A percentile compares a stretch with the other conserved stretches of the same genome.
Conservation (phyloP, 2,797 vertebrate species). For the Limnodromus scolopaceus region DNA sequence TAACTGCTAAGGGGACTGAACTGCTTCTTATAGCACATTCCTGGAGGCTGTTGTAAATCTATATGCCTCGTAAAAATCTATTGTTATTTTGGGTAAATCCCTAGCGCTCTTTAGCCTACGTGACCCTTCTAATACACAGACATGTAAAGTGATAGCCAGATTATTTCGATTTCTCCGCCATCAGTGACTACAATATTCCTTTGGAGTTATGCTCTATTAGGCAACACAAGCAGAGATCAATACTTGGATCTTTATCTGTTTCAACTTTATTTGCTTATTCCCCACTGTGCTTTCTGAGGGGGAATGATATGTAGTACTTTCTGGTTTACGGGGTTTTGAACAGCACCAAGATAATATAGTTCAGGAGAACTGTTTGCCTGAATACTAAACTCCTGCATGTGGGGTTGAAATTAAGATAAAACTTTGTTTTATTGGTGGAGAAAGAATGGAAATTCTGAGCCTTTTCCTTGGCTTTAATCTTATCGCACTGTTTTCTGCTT, state of each 20-base stretch:
- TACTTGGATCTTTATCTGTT: slow-evolving; percentile 70
- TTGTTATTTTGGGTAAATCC: slow-evolving; percentile 39
- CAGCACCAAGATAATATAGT: neutral
- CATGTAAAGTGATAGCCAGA: slow-evolving; percentile 52
- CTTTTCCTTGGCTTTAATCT: neutral
- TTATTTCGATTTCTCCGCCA: slow-evolving; percentile 61
- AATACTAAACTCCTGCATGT: neutral
- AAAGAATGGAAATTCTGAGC: neutral
- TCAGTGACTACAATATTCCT: slow-evolving; percentile 68
- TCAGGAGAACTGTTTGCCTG: neutral
- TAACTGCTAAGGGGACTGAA: neutral
- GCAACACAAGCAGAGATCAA: slow-evolving; percentile 73
- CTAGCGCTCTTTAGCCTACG: slow-evolving; percentile 29
- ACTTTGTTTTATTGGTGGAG: neutral
- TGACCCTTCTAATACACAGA: slow-evolving; percentile 53
- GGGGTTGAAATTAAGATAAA: slow-evolving; percentile 28
- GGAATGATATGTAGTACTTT: neutral
- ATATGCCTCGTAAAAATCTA: neutral
- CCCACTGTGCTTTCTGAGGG: slow-evolving; percentile 20
- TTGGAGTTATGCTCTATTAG: slow-evolving; percentile 64
- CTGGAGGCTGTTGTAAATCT: neutral
- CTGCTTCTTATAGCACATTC: neutral
- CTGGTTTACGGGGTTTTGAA: neutral
- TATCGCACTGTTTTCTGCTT: neutral
- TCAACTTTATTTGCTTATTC: slow-evolving; percentile 65